Conservation (phyloP, 1,140 invertebrate genomes). For the Caligus rogercresseyi region DNA sequence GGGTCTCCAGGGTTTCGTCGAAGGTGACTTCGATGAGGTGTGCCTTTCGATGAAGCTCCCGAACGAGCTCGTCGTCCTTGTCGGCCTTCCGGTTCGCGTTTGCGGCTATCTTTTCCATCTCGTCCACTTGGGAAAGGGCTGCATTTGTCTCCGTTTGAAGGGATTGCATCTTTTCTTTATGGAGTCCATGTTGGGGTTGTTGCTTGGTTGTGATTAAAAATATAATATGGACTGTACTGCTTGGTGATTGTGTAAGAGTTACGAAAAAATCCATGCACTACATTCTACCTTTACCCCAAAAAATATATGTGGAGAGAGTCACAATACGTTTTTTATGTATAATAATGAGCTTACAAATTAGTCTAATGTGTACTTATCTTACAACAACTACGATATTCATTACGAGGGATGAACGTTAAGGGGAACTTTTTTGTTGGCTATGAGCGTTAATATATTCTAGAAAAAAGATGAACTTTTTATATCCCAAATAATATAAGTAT, state of each 20-base stretch:
- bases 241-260: too few relatives aligned
- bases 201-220: too few relatives aligned
- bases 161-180: conserved; percentile 18
- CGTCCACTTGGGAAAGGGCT: background rate
- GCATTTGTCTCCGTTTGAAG: conserved; percentile 5
- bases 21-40: background rate
- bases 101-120: background rate
- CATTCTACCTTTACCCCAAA: too few relatives aligned
- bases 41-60: background rate
- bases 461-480: too few relatives aligned
- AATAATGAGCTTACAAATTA: background rate
- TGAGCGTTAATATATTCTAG: too few relatives aligned
- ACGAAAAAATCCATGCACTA: too few relatives aligned
- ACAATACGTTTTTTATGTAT: background rate
- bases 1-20: background rate
- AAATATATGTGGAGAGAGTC: too few relatives aligned
- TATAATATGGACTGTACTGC: too few relatives aligned
- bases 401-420: background rate
- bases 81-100: background rate
- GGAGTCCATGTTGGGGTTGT: conserved; percentile 10
- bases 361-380: background rate
- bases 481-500: too few relatives aligned
- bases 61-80: background rate
- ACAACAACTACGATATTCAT: background rate
- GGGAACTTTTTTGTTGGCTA: too few relatives aligned